phyloP scores from a whole-genome alignment of 2,888 invertebrate genomes.

The Pardosa pseudoannulata region DNA sequence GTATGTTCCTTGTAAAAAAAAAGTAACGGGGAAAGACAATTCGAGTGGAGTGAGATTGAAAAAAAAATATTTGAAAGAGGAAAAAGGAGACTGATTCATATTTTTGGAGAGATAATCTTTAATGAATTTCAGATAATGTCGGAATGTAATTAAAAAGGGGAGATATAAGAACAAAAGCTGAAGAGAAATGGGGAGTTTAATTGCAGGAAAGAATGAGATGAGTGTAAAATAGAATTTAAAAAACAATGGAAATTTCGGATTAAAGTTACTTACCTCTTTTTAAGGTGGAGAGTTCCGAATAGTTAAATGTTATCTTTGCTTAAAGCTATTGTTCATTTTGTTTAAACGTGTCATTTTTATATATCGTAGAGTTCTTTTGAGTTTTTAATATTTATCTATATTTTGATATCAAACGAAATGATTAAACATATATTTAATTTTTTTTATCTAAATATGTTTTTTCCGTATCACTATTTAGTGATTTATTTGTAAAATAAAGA shows the following conservation, averaged over 20 bases:
- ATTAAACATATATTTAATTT: too few relatives aligned
- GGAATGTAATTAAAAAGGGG: conserved; percentile 11
- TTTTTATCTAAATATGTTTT: too few relatives aligned
- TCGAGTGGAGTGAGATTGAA: background rate
- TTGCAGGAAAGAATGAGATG: background rate
- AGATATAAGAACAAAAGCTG: background rate
- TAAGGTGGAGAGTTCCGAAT: background rate
- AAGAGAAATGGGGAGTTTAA: background rate
- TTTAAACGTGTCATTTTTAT: too few relatives aligned
- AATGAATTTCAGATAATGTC: conserved; percentile 15
- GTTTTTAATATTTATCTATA: too few relatives aligned
- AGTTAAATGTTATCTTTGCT: background rate
- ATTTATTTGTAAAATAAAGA: too few relatives aligned
- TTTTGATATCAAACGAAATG: too few relatives aligned
- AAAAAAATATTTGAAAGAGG: background rate
- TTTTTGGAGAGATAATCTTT: conserved; percentile 7
- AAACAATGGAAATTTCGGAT: background rate
- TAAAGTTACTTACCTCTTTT: background rate
- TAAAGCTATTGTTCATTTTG: too few relatives aligned
- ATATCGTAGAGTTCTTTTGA: too few relatives aligned
- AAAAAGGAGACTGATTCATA: conserved; percentile 4
- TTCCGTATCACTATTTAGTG: too few relatives aligned
- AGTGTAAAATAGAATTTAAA: background rate
- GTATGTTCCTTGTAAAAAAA: background rate
- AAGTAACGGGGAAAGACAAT: too few relatives aligned